phyloP scores from a whole-genome alignment of 1,140 invertebrate genomes.

The Aphidius gifuensis region DNA sequence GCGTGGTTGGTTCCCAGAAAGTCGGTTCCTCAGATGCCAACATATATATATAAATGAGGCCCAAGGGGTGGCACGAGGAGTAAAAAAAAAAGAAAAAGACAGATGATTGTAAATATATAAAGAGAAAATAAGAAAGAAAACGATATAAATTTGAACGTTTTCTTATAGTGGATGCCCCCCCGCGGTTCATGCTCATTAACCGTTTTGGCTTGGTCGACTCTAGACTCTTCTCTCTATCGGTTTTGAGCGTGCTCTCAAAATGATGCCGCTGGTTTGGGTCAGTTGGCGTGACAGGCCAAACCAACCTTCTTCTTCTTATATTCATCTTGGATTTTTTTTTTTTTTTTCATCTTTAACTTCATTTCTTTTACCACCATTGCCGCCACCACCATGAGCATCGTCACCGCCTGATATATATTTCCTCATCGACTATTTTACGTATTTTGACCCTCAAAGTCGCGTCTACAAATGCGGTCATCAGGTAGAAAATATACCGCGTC shows the following conservation, averaged over 20 bases:
- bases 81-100: too few relatives aligned
- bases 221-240: slow-evolving; percentile 15
- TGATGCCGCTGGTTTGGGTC: slow-evolving; percentile 6
- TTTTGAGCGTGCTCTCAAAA: slow-evolving; percentile 27
- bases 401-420: neutral
- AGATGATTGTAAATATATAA: too few relatives aligned
- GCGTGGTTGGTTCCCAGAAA: slow-evolving; percentile 43
- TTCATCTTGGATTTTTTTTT: neutral
- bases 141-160: slow-evolving; percentile 32
- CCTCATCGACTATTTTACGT: neutral
- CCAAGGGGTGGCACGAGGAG: slow-evolving; percentile 13
- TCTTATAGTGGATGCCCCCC: slow-evolving; percentile 36
- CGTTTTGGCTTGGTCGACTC: slow-evolving; percentile 38
- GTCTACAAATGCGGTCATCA: slow-evolving; percentile 36
- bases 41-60: slow-evolving; percentile 21
- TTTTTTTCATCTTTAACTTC: too few relatives aligned
- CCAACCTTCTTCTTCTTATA: too few relatives aligned
- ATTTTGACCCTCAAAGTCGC: neutral
- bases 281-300: slow-evolving; percentile 17
- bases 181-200: slow-evolving; percentile 54
- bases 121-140: slow-evolving; percentile 2
- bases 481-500: slow-evolving; percentile 56
- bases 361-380: neutral
- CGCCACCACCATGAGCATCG: slow-evolving; percentile 9
- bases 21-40: slow-evolving; percentile 27